Percentiles rank a stretch among this genome's conserved stretches.
These are phyloP conservation scores for Hyperopisus bebe DNA, from an alignment of 2,113 vertebrate genomes.

Conservation along the genomic window DNA sequence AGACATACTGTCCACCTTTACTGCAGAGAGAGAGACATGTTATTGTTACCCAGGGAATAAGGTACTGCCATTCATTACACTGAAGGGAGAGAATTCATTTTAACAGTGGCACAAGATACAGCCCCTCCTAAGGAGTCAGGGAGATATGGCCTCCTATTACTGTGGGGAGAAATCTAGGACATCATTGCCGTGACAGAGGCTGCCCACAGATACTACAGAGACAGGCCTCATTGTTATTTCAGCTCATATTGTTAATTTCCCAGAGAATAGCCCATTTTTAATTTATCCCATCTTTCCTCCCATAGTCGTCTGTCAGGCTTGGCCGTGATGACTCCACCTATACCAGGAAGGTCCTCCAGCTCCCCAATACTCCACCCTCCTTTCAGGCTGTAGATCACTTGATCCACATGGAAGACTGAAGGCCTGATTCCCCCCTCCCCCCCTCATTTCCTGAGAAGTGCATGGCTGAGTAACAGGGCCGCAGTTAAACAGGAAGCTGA, in stretches of 20 bases:
- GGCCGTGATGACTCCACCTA: background rate
- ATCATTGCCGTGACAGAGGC: background rate
- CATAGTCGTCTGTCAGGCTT: background rate
- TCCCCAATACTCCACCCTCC: background rate
- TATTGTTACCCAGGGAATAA: background rate
- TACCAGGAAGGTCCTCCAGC: background rate
- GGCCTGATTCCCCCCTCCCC: background rate
- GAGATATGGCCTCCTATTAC: background rate
- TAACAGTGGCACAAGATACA: background rate
- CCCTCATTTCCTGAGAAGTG: background rate
- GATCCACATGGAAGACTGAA: background rate
- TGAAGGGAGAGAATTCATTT: background rate
- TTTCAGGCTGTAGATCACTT: background rate
- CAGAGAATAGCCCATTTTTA: background rate
- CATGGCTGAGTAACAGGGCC: background rate
- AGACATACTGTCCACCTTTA: constrained; percentile 4
- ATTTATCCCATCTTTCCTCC: background rate
- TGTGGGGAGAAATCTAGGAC: background rate
- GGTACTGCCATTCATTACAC: background rate
- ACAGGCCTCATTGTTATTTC: background rate
- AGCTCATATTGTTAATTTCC: background rate
- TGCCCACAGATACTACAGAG: background rate
- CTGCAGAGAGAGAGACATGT: background rate
- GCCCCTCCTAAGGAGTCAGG: background rate
- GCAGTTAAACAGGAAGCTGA: background rate